Conservation (phyloP, 2,888 invertebrate species). For the Cataglyphis albicans region DNA sequence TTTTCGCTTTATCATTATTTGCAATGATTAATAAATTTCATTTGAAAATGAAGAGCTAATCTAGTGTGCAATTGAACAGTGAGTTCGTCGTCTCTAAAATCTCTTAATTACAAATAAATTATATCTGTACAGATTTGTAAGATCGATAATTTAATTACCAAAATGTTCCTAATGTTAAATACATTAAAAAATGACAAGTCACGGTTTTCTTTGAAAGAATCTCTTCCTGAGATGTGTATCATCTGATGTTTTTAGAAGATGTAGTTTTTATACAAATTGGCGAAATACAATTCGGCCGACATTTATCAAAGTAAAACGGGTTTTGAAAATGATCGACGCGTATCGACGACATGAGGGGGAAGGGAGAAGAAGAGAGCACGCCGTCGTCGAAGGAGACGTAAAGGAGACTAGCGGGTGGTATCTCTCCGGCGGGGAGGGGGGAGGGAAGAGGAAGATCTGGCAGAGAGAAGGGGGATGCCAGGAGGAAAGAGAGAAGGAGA, state of each 20-base stretch:
- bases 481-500: neutral
- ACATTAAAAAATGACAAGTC: no score
- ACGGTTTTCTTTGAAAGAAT: neutral
- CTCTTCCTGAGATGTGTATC: neutral
- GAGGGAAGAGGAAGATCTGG: constrained; percentile 32
- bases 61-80: neutral
- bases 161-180: neutral
- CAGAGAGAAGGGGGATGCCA: constrained; percentile 35
- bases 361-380: neutral
- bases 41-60: constrained; percentile 15
- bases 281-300: constrained; percentile 1
- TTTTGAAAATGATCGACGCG: constrained; percentile 34
- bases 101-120: neutral
- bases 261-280: constrained; percentile 3
- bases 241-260: neutral
- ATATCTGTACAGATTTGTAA: neutral
- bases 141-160: neutral
- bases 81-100: neutral
- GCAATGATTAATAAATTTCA: neutral
- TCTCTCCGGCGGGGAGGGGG: constrained; percentile 28
- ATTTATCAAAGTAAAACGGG: constrained; percentile 40
- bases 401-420: constrained; percentile 75
- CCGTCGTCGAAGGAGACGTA: constrained; percentile 59
- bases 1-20: constrained; percentile 16
- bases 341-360: constrained; percentile 1